Percentiles rank a stretch among this genome's conserved stretches.
phyloP scores from a whole-genome alignment of 2,797 vertebrate species.

The Tangara arthus region DNA sequence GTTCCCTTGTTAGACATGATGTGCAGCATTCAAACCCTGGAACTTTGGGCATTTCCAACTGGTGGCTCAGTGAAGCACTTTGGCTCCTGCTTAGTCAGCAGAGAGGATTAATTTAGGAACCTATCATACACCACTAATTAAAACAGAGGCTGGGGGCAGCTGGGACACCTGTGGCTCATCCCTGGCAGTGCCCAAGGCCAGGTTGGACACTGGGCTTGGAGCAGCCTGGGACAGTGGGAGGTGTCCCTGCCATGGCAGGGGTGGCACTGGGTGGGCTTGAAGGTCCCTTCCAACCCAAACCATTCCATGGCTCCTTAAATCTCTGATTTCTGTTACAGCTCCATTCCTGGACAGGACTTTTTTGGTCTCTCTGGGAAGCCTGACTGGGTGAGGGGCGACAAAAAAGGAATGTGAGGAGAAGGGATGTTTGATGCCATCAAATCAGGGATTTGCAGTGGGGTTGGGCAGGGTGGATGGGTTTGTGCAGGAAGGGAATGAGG shows the following conservation, averaged over 20 bases:
- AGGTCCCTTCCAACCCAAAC: not conserved
- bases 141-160: not conserved
- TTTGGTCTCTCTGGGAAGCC: not conserved
- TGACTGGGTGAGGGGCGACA: not conserved
- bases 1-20: not conserved
- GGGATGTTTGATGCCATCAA: not conserved
- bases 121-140: not conserved
- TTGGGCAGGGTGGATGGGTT: rapidly evolving
- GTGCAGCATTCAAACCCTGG: not conserved
- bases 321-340: not conserved
- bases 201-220: rapidly evolving
- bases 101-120: slow-evolving; percentile 32
- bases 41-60: not conserved
- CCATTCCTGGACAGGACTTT: not conserved
- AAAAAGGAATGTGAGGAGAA: not conserved
- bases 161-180: not conserved
- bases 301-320: not conserved
- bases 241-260: not conserved
- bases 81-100: not conserved
- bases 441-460: rapidly evolving
- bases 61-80: not conserved
- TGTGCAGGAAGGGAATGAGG: not conserved
- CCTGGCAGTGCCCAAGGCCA: not conserved
- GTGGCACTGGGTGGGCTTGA: rapidly evolving
- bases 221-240: rapidly evolving